A percentile compares a stretch with the other conserved stretches of the same genome.
Evolutionary conservation across 2,888 invertebrate genomes (phyloP).

Genomic region (Ametastegia equiseti): DNA sequence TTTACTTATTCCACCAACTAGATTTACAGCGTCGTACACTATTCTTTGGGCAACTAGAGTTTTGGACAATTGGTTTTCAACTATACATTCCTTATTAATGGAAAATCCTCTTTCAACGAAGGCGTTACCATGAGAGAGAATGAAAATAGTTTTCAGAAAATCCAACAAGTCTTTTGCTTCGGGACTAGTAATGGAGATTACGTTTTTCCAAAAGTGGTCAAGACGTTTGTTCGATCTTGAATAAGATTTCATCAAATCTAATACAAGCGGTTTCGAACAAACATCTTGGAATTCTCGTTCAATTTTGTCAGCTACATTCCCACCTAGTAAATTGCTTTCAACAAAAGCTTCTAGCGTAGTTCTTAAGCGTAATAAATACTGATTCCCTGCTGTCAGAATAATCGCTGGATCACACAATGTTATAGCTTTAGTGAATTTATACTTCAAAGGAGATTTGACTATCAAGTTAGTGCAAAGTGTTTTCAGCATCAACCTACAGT

Average conservation of each 20-base stretch:
- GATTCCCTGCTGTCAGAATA: slow-evolving; percentile 10
- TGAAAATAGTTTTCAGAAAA: slow-evolving; percentile 42
- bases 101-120: slow-evolving; percentile 46
- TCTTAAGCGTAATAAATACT: slow-evolving; percentile 12
- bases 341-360: slow-evolving; percentile 31
- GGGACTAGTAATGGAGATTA: slow-evolving; percentile 30
- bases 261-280: slow-evolving; percentile 40
- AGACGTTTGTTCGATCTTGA: slow-evolving; percentile 26
- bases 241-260: slow-evolving; percentile 34
- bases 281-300: slow-evolving; percentile 43
- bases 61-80: slow-evolving; percentile 46
- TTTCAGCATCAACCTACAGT: slow-evolving; percentile 20
- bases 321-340: slow-evolving; percentile 34
- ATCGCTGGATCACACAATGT: slow-evolving; percentile 44
- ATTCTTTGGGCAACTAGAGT: slow-evolving; percentile 42
- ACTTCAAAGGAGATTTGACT: slow-evolving; percentile 43
- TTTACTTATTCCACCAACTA: slow-evolving; percentile 42
- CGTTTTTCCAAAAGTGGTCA: slow-evolving; percentile 47
- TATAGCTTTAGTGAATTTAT: slow-evolving; percentile 30
- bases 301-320: slow-evolving; percentile 46
- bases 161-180: slow-evolving; percentile 40
- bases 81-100: slow-evolving; percentile 48
- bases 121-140: slow-evolving; percentile 50
- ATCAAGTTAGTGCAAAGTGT: slow-evolving; percentile 28
- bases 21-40: slow-evolving; percentile 41